A percentile compares a stretch with the other conserved stretches of the same genome.
Conservation (phyloP, 92 coral and sea anemone genomes). For the Zoanthus gigantus region DNA sequence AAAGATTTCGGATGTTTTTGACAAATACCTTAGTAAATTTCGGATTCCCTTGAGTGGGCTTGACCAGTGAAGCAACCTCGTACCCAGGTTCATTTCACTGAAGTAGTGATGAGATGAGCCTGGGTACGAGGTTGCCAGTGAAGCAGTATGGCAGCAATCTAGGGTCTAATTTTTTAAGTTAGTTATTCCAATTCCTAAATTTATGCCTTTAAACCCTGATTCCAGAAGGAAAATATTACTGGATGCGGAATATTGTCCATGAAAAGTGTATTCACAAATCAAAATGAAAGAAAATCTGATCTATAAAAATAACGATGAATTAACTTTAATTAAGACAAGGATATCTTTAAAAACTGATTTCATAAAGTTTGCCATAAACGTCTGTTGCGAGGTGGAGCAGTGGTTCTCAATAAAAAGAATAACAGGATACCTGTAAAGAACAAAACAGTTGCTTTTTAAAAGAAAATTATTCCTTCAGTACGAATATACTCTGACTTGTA, state of each 20-base stretch:
- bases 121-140: no score
- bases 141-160: no score
- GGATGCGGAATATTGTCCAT: no score
- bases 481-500: background rate
- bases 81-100: no score
- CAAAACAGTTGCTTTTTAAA: background rate
- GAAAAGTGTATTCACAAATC: background rate
- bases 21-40: no score
- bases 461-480: background rate
- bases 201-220: background rate
- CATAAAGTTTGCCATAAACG: conserved; percentile 82
- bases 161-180: no score
- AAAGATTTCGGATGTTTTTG: no score
- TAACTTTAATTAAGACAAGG: conserved; percentile 35
- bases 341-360: conserved; percentile 76
- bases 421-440: conserved; percentile 74
- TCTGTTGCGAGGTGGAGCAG: conserved; percentile 76
- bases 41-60: no score
- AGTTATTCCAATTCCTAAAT: no score
- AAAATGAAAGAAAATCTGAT: no score
- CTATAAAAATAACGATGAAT: background rate
- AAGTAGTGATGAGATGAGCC: no score
- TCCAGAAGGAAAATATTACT: background rate
- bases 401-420: conserved; percentile 85
- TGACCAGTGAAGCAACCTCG: no score